These are phyloP conservation scores for Ammodytes marinus DNA, from an alignment of 2,113 vertebrate genomes.

Conservation along the genomic window DNA sequence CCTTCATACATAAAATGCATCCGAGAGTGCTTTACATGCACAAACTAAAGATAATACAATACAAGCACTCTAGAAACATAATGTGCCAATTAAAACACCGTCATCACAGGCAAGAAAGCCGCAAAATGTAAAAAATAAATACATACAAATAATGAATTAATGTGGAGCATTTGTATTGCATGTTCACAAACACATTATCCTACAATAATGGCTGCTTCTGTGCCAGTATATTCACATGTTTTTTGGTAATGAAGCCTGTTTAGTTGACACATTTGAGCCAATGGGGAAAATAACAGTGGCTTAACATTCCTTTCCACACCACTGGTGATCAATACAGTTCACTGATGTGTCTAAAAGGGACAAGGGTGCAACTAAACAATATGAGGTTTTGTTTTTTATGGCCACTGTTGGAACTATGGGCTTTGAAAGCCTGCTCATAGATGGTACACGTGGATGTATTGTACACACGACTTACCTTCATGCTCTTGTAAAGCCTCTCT, in stretches of 20 bases:
- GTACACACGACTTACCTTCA: constrained; percentile 77
- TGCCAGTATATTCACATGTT: background rate
- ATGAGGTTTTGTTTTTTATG: constrained; percentile 17
- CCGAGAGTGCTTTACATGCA: too few relatives aligned
- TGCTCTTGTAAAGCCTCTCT: constrained; percentile 80
- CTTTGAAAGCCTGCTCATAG: background rate
- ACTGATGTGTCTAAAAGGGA: constrained; percentile 25
- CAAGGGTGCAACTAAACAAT: constrained; percentile 19
- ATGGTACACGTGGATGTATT: background rate
- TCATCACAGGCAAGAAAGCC: too few relatives aligned
- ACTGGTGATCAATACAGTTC: constrained; percentile 26
- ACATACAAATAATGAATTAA: too few relatives aligned
- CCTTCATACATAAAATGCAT: too few relatives aligned
- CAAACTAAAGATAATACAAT: too few relatives aligned
- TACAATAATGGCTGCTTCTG: background rate
- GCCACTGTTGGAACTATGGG: background rate
- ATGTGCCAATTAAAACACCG: too few relatives aligned
- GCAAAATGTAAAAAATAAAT: too few relatives aligned
- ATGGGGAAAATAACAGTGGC: constrained; percentile 35
- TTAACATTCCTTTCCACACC: constrained; percentile 68
- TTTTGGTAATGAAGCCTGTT: background rate
- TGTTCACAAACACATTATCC: background rate
- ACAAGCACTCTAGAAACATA: too few relatives aligned
- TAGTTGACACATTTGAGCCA: constrained; percentile 10
- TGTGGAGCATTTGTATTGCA: too few relatives aligned